These are phyloP conservation scores for Uloborus plumipes DNA, from an alignment of 2,888 invertebrate genomes.

Conservation along the genomic window DNA sequence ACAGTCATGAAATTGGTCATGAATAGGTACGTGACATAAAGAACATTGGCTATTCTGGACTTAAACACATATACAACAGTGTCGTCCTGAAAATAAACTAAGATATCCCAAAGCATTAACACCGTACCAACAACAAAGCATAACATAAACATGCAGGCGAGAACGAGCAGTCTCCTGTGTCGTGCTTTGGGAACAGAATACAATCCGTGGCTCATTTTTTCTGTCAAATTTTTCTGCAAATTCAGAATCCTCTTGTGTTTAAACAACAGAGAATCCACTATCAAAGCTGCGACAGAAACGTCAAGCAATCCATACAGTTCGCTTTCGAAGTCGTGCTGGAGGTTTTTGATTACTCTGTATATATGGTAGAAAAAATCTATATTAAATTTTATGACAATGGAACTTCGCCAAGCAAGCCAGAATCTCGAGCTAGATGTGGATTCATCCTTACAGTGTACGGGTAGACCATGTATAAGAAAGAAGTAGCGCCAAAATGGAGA, in stretches of 20 bases:
- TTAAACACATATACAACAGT: no score
- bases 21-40: slow-evolving; percentile 10
- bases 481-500: not conserved
- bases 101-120: no score
- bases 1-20: slow-evolving; percentile 29
- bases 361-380: slow-evolving; percentile 7
- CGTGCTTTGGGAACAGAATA: slow-evolving; percentile 10
- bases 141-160: not conserved
- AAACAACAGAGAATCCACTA: slow-evolving; percentile 38
- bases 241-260: slow-evolving; percentile 27
- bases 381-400: slow-evolving; percentile 30
- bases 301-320: slow-evolving; percentile 27
- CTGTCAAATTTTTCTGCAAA: slow-evolving; percentile 16
- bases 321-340: not conserved
- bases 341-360: not conserved
- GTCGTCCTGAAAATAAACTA: no score
- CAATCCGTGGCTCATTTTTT: slow-evolving; percentile 7
- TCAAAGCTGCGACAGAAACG: slow-evolving; percentile 28
- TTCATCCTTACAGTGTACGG: slow-evolving; percentile 22
- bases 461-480: slow-evolving; percentile 40
- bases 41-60: no score
- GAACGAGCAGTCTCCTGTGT: not conserved
- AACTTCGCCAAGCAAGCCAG: slow-evolving; percentile 41
- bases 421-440: not conserved
- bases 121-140: no score